phyloP scores from a whole-genome alignment of 2,888 invertebrate genomes.

The Drosophila paranaensis region DNA sequence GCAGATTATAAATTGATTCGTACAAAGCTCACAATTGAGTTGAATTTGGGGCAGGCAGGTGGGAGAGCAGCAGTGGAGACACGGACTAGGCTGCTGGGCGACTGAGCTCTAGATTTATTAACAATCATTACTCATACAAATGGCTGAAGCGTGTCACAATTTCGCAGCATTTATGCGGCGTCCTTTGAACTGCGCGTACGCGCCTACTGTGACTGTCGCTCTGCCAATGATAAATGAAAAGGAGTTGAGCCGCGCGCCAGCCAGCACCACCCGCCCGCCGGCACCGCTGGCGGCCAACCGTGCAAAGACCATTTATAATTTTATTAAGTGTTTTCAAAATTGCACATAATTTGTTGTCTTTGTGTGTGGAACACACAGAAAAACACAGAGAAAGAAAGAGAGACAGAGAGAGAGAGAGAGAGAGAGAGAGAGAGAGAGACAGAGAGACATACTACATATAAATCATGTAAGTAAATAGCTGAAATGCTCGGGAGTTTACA shows the following conservation, averaged over 20 bases:
- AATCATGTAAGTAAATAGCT: constrained; percentile 50
- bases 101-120: constrained; percentile 70
- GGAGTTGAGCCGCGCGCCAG: constrained; percentile 52
- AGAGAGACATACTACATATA: constrained; percentile 32
- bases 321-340: constrained; percentile 82
- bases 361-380: constrained; percentile 32
- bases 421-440: neutral
- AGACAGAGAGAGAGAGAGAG: neutral
- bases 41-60: constrained; percentile 64
- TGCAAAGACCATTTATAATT: constrained; percentile 81
- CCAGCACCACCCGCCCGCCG: neutral
- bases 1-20: constrained; percentile 80
- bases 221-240: constrained; percentile 72
- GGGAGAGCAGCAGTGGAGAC: constrained; percentile 27
- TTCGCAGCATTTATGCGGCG: constrained; percentile 75
- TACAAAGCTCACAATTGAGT: constrained; percentile 78
- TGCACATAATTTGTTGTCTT: constrained; percentile 81
- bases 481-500: constrained; percentile 9
- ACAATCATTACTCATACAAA: constrained; percentile 82
- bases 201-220: constrained; percentile 43
- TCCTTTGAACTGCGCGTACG: constrained; percentile 69
- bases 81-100: neutral
- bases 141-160: constrained; percentile 82
- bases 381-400: neutral
- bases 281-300: constrained; percentile 46